These are phyloP conservation scores for Taenaris catops DNA, from an alignment of 2,888 invertebrate species.

Conservation along the genomic window DNA sequence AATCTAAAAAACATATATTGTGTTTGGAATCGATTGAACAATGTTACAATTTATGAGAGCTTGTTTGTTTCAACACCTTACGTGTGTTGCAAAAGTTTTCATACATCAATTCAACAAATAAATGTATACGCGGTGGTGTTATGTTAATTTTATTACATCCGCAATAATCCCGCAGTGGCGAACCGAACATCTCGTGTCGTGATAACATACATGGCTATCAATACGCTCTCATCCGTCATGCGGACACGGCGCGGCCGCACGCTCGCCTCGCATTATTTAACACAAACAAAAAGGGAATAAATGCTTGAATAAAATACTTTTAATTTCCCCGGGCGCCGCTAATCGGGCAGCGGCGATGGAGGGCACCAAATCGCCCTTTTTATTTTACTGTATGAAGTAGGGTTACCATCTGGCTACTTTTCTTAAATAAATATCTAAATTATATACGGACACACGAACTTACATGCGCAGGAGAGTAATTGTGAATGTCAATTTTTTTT, in stretches of 20 bases:
- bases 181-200: constrained; percentile 11
- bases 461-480: no score
- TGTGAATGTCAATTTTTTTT: no score
- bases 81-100: background rate
- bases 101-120: constrained; percentile 8
- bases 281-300: constrained; percentile 72
- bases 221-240: constrained; percentile 28
- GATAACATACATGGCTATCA: constrained; percentile 27
- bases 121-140: constrained; percentile 7
- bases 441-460: no score
- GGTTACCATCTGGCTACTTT: background rate
- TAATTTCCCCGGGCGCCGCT: constrained; percentile 78
- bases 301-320: constrained; percentile 76
- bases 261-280: constrained; percentile 53
- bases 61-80: constrained; percentile 1
- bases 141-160: constrained; percentile 16
- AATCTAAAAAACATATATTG: no score
- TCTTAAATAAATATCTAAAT: no score
- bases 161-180: constrained; percentile 8
- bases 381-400: constrained; percentile 59
- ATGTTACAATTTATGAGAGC: constrained; percentile 1
- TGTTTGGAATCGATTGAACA: no score
- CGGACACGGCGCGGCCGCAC: constrained; percentile 30
- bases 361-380: constrained; percentile 76
- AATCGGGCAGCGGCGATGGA: constrained; percentile 72